Percentiles rank a stretch among this genome's conserved stretches.
Conservation (phyloP, 1,140 invertebrate species). For the Lucilia sericata region DNA sequence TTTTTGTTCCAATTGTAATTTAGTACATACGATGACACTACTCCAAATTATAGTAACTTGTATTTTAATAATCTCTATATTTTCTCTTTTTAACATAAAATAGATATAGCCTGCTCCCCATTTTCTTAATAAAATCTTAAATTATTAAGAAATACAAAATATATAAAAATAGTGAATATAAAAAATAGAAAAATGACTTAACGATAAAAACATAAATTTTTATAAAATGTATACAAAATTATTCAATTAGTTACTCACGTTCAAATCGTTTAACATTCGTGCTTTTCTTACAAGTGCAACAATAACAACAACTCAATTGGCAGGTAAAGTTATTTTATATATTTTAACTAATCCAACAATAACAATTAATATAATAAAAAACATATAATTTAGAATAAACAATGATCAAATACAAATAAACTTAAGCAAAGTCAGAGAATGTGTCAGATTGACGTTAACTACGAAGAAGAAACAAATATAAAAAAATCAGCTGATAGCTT, state of each 20-base stretch:
- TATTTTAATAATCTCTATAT: too few species aligned
- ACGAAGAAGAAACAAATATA: neutral
- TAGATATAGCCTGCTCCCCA: too few species aligned
- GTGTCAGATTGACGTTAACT: neutral
- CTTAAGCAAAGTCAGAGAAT: neutral
- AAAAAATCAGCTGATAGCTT: neutral
- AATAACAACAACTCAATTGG: conserved; percentile 12
- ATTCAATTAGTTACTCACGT: conserved; percentile 24
- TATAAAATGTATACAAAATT: neutral
- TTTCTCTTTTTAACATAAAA: too few species aligned
- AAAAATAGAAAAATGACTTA: neutral
- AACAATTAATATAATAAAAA: neutral
- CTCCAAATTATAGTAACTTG: too few species aligned
- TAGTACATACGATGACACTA: too few species aligned
- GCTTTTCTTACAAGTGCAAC: neutral
- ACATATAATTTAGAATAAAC: neutral
- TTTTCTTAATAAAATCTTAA: neutral
- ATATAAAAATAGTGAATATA: neutral
- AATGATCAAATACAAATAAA: neutral
- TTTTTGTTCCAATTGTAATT: neutral
- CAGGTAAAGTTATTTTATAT: neutral
- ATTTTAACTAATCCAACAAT: neutral
- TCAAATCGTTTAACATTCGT: neutral
- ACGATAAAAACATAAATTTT: conserved; percentile 8
- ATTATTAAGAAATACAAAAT: neutral